Conservation (phyloP, 2,888 invertebrate genomes). For the Drosophila nr. perissopoda region DNA sequence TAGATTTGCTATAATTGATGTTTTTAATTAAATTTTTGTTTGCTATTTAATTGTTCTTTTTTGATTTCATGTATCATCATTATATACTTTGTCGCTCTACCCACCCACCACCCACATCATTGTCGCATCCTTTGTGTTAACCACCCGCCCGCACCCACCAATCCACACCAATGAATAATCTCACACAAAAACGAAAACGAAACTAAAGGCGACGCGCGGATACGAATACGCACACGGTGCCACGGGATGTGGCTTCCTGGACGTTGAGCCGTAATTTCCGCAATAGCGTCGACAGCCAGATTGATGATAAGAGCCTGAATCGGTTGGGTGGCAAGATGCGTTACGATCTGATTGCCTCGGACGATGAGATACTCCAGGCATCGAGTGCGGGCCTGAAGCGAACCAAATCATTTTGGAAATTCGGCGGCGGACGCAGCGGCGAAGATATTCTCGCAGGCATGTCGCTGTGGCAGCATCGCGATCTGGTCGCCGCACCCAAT, state of each 20-base stretch:
- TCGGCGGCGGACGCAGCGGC: conserved; percentile 88
- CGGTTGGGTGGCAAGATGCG: conserved; percentile 78
- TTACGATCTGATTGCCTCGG: conserved; percentile 82
- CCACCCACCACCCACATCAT: conserved; percentile 39
- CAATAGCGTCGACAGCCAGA: conserved; percentile 82
- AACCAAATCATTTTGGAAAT: conserved; percentile 94
- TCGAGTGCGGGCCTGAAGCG: conserved; percentile 89
- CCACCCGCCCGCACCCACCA: conserved; percentile 36
- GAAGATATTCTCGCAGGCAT: conserved; percentile 93
- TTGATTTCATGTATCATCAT: conserved; percentile 74
- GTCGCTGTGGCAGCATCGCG: conserved; percentile 94
- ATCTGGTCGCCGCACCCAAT: conserved; percentile 88
- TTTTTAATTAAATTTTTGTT: conserved; percentile 70
- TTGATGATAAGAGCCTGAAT: conserved; percentile 80
- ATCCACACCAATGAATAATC: conserved; percentile 20
- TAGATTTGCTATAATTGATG: conserved; percentile 17
- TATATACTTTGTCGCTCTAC: conserved; percentile 56
- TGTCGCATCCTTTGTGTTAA: conserved; percentile 65
- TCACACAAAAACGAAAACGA: conserved; percentile 11
- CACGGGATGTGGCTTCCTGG: conserved; percentile 83
- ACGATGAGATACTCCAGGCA: conserved; percentile 85
- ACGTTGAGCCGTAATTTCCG: conserved; percentile 83
- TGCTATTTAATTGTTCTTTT: conserved; percentile 58
- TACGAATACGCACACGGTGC: conserved; percentile 79
- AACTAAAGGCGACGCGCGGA: conserved; percentile 76